Conservation (phyloP, 1,140 invertebrate species). For the Zophobas morio region DNA sequence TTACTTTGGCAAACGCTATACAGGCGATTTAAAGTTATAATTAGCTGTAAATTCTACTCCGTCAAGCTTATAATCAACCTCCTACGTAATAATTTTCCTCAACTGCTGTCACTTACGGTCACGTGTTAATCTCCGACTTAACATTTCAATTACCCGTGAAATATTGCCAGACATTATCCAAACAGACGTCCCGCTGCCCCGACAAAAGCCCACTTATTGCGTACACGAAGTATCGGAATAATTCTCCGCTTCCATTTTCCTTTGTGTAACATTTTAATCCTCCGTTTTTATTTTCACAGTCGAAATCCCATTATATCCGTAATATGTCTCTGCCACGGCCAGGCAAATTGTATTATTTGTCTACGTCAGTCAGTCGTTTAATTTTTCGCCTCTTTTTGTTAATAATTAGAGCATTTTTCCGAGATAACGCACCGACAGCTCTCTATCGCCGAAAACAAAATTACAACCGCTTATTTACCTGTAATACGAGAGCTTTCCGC, state of each 20-base stretch:
- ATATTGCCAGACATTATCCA: no score
- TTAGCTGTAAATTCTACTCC: no score
- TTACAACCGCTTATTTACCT: not conserved
- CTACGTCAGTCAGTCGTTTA: slow-evolving; percentile 23
- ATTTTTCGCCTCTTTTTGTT: slow-evolving; percentile 15
- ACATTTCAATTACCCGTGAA: no score
- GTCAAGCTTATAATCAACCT: no score
- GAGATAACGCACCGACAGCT: not conserved
- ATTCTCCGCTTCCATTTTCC: not conserved
- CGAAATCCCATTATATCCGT: slow-evolving; percentile 19
- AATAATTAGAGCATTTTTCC: slow-evolving; percentile 20
- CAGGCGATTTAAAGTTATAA: no score
- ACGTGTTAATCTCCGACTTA: no score
- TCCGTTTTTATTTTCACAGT: slow-evolving; percentile 13
- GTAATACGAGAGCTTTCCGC: not conserved
- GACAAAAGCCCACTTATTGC: no score
- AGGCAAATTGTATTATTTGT: slow-evolving; percentile 35
- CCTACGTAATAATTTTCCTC: no score
- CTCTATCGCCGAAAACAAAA: not conserved
- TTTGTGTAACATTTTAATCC: slow-evolving; percentile 31
- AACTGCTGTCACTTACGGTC: no score
- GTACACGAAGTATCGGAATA: not conserved
- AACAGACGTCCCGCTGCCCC: no score
- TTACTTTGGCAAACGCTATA: no score
- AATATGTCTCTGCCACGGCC: slow-evolving; percentile 22